These are phyloP conservation scores for Haliaeetus leucogaster DNA, from an alignment of 2,113 vertebrate genomes.

Conservation along the genomic window DNA sequence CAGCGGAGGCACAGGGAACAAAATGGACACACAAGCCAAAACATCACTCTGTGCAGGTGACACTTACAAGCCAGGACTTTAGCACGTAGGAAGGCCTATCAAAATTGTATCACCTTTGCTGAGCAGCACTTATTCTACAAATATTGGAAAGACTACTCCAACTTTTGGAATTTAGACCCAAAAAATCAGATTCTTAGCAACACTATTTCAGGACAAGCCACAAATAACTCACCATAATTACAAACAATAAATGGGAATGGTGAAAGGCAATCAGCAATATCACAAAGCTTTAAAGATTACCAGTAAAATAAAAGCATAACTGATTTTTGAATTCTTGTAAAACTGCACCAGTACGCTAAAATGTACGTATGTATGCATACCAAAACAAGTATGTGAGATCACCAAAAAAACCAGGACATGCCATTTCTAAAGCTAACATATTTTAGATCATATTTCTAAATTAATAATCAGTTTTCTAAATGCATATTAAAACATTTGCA, in stretches of 20 bases:
- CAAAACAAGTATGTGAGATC: background rate
- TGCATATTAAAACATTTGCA: background rate
- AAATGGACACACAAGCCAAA: background rate
- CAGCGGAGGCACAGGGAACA: background rate
- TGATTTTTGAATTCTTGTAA: background rate
- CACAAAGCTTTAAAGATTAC: background rate
- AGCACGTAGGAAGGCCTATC: background rate
- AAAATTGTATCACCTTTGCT: background rate
- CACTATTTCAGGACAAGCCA: background rate
- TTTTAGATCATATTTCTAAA: background rate
- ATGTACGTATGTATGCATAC: background rate
- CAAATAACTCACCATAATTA: background rate
- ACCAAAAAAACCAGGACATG: background rate
- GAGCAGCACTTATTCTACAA: background rate
- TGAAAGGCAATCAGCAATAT: background rate
- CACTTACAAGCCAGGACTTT: background rate
- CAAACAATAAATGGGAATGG: background rate
- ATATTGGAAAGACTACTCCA: background rate
- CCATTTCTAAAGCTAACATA: background rate
- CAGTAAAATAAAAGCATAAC: background rate
- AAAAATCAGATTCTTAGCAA: background rate
- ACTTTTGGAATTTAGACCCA: background rate
- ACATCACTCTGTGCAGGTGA: background rate
- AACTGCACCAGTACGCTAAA: background rate
- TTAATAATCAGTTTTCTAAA: background rate